phyloP scores from a whole-genome alignment of 2,888 invertebrate genomes.

The Pheosia gnoma region DNA sequence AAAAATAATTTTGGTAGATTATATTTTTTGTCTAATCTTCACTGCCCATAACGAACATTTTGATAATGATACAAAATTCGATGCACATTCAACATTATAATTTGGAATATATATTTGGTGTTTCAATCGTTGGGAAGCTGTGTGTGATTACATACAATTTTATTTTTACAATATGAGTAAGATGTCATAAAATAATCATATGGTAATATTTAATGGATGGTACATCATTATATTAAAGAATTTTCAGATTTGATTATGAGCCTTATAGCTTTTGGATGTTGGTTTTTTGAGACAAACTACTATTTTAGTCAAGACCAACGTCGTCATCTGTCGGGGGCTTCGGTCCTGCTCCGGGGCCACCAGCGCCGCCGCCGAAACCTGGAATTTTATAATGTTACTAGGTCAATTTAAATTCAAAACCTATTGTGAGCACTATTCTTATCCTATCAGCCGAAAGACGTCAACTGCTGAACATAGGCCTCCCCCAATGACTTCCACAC shows the following conservation, averaged over 20 bases:
- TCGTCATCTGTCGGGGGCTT: constrained; percentile 83
- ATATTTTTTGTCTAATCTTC: neutral
- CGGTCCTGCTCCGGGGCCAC: constrained; percentile 48
- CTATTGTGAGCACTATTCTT: too few species aligned
- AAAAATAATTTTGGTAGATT: neutral
- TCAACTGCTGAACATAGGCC: too few species aligned
- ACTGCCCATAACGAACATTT: too few species aligned
- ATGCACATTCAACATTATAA: neutral
- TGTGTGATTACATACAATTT: neutral
- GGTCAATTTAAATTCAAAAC: neutral
- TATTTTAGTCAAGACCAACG: constrained; percentile 86
- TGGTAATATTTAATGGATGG: neutral
- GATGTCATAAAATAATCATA: neutral
- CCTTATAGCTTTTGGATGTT: constrained; percentile 18
- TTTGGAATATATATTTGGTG: neutral
- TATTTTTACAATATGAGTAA: neutral
- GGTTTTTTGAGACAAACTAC: constrained; percentile 20
- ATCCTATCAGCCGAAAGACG: too few species aligned
- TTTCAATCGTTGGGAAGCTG: neutral
- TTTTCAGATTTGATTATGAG: constrained; percentile 25
- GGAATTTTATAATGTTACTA: constrained; percentile 10
- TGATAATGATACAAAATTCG: neutral
- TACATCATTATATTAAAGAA: constrained; percentile 17
- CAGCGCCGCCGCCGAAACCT: constrained; percentile 63
- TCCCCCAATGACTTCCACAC: too few species aligned